Evolutionary conservation across 2,113 vertebrate species (phyloP).

Genomic region (Rhombomys opimus): DNA sequence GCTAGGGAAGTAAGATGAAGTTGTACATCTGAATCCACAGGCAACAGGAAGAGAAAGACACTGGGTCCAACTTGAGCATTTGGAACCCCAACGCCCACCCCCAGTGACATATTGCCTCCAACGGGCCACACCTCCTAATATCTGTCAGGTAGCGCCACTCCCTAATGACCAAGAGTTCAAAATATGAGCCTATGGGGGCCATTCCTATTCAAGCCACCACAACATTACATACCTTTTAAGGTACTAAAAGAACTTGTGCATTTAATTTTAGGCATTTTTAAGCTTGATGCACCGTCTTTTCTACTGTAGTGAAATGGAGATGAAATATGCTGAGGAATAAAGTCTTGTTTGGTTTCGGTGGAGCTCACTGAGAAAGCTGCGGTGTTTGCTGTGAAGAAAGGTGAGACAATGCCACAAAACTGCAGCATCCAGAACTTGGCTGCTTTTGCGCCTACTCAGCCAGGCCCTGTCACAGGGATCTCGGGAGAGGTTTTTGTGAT

Average conservation of each 20-base stretch:
- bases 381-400: not conserved
- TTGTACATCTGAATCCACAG: too few relatives aligned
- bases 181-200: too few relatives aligned
- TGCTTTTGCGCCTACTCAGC: not conserved
- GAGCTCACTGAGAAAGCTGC: not conserved
- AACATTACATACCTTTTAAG: not conserved
- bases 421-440: not conserved
- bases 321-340: not conserved
- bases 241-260: slow-evolving; percentile 8
- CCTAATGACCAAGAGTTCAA: not conserved
- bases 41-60: not conserved
- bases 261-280: slow-evolving; percentile 3
- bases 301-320: not conserved
- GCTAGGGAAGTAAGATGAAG: not conserved
- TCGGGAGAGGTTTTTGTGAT: not conserved
- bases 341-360: not conserved
- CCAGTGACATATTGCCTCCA: not conserved
- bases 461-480: not conserved
- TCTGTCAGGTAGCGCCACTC: not conserved
- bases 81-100: not conserved
- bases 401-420: not conserved
- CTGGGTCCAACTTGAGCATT: not conserved
- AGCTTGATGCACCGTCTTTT: not conserved
- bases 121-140: not conserved
- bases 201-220: not conserved